Evolutionary conservation across 2,888 invertebrate genomes (phyloP).

Genomic region (Perithous albicinctus): DNA sequence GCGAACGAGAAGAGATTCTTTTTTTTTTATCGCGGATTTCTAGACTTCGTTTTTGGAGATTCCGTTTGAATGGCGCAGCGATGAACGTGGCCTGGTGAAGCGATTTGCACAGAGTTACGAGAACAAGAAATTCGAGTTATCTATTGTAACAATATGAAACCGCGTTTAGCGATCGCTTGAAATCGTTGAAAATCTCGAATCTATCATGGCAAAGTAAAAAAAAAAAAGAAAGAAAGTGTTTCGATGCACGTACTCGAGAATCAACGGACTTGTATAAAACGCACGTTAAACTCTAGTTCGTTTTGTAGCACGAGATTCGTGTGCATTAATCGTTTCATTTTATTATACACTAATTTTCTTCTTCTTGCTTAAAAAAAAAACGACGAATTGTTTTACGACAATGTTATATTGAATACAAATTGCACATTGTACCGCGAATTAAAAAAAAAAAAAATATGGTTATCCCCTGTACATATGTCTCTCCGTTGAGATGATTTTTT

Average conservation of each 20-base stretch:
- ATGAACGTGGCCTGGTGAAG: not conserved
- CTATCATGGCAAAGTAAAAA: not conserved
- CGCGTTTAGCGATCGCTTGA: not conserved
- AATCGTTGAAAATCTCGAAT: not conserved
- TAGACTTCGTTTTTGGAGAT: not conserved
- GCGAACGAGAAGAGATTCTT: not conserved
- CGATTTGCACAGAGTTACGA: not conserved
- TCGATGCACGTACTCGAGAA: slow-evolving; percentile 4
- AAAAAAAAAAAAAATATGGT: too few relatives aligned
- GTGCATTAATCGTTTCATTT: slow-evolving; percentile 35
- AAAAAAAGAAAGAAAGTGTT: not conserved
- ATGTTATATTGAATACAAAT: slow-evolving; percentile 52
- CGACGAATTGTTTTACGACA: slow-evolving; percentile 59
- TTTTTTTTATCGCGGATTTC: not conserved
- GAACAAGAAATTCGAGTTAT: not conserved
- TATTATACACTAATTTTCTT: slow-evolving; percentile 34
- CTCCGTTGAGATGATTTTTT: slow-evolving; percentile 66
- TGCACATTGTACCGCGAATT: slow-evolving; percentile 62
- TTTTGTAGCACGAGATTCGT: not conserved
- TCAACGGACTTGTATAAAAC: not conserved
- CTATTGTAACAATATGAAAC: not conserved
- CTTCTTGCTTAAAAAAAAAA: slow-evolving; percentile 59
- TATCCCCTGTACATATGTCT: slow-evolving; percentile 65
- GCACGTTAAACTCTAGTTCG: slow-evolving; percentile 16
- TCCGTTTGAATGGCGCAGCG: not conserved